These are phyloP conservation scores for Conopomorpha cramerella DNA, from an alignment of 1,140 invertebrate genomes.

Conservation along the genomic window DNA sequence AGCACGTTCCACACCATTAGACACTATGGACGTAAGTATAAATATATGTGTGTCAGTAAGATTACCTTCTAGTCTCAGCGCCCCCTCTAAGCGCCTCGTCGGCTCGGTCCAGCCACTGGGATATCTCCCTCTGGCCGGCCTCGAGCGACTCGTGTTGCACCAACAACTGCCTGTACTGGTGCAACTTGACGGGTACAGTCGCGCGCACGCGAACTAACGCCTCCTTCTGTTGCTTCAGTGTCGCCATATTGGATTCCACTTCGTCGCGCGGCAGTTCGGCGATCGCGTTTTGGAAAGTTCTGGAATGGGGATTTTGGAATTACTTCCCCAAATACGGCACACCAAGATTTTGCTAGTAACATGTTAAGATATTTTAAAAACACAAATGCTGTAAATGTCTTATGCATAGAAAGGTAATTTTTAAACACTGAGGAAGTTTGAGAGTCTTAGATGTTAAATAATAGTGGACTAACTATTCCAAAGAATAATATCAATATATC, in stretches of 20 bases:
- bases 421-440: too few species aligned
- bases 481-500: too few species aligned
- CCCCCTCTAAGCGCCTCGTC: slow-evolving; percentile 67
- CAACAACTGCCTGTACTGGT: slow-evolving; percentile 80
- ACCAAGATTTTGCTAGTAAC: too few species aligned
- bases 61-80: slow-evolving; percentile 29
- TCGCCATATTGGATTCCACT: slow-evolving; percentile 87
- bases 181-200: slow-evolving; percentile 77
- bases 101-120: slow-evolving; percentile 83
- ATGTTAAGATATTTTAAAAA: too few species aligned
- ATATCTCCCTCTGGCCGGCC: slow-evolving; percentile 82
- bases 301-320: slow-evolving; percentile 11
- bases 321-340: too few species aligned
- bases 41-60: not conserved
- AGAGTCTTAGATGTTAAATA: too few species aligned
- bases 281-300: slow-evolving; percentile 88
- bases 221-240: slow-evolving; percentile 89
- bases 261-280: slow-evolving; percentile 88
- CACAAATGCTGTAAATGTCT: too few species aligned
- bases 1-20: too few species aligned
- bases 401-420: too few species aligned
- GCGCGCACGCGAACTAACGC: slow-evolving; percentile 80
- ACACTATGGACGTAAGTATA: not conserved
- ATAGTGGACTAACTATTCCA: too few species aligned
- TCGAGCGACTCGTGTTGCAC: slow-evolving; percentile 91